These are phyloP conservation scores for Urocyon cinereoargenteus DNA, from an alignment of 2,797 vertebrate species.

Conservation along the genomic window DNA sequence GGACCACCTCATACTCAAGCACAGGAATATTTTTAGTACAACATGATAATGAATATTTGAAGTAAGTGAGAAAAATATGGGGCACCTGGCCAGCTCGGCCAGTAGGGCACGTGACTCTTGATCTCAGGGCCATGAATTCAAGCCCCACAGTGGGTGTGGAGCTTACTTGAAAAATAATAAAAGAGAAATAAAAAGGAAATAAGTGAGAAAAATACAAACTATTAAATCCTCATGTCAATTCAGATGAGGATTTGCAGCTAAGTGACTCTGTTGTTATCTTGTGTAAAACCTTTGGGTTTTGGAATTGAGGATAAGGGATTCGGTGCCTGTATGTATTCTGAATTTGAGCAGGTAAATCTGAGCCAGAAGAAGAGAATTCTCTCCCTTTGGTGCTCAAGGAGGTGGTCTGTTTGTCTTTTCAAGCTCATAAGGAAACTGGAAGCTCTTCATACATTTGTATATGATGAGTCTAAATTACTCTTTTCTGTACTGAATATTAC, in stretches of 20 bases:
- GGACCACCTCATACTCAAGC: not conserved
- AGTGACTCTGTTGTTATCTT: not conserved
- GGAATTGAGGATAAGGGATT: not conserved
- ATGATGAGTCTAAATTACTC: not conserved
- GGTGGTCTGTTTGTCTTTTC: not conserved
- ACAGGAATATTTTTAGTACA: not conserved
- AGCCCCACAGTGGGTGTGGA: not conserved
- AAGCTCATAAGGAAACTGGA: not conserved
- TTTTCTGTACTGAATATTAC: constrained; percentile 2
- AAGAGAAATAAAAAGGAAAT: not conserved
- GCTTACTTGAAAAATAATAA: not conserved
- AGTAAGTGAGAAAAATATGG: not conserved
- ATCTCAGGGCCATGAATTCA: not conserved
- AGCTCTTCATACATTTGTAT: not conserved
- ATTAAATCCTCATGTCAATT: not conserved
- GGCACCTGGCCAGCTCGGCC: not conserved
- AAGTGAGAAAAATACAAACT: not conserved
- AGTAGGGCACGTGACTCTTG: not conserved
- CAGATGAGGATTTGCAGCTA: not conserved
- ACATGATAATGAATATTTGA: not conserved
- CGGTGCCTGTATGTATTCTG: not conserved
- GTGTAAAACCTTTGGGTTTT: not conserved
- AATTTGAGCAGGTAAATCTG: not conserved
- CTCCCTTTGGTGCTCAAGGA: not conserved
- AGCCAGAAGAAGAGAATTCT: not conserved